These are phyloP conservation scores for Danio choprae DNA, from an alignment of 2,797 vertebrate species.

Conservation along the genomic window DNA sequence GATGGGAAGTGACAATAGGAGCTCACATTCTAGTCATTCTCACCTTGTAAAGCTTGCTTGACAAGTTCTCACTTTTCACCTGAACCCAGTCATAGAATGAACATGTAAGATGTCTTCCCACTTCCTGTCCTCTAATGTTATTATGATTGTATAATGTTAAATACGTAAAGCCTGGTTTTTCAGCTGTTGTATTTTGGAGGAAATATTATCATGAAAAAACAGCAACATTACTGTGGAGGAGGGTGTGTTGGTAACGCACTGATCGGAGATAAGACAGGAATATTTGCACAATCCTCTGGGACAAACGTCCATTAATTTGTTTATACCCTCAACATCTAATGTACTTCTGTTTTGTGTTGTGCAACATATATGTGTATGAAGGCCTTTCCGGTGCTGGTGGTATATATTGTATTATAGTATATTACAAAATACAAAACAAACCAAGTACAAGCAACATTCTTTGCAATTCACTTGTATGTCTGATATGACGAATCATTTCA, in stretches of 20 bases:
- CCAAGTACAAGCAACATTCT: too few relatives aligned
- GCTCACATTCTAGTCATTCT: slow-evolving; percentile 3
- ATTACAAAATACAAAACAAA: too few relatives aligned
- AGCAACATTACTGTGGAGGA: slow-evolving; percentile 43
- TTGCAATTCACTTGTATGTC: too few relatives aligned
- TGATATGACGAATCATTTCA: too few relatives aligned
- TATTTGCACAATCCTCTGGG: neutral
- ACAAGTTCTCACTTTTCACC: slow-evolving; percentile 34
- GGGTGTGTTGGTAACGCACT: slow-evolving; percentile 50
- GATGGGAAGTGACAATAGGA: neutral
- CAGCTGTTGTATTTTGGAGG: neutral
- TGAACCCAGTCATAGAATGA: neutral
- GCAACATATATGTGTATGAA: slow-evolving; percentile 7
- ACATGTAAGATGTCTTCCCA: neutral
- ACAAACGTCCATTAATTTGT: slow-evolving; percentile 27
- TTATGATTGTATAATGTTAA: neutral
- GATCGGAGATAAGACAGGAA: slow-evolving; percentile 48
- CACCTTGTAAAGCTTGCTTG: slow-evolving; percentile 24
- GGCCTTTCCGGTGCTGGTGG: neutral
- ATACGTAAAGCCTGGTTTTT: neutral
- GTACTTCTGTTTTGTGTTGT: neutral
- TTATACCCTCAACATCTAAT: slow-evolving; percentile 11
- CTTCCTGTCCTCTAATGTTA: neutral
- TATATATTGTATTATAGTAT: too few relatives aligned
- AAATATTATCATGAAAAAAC: slow-evolving; percentile 25